Base-by-base conservation (phyloP, 2,888 invertebrate species). In the Eurytoma californica region DNA sequence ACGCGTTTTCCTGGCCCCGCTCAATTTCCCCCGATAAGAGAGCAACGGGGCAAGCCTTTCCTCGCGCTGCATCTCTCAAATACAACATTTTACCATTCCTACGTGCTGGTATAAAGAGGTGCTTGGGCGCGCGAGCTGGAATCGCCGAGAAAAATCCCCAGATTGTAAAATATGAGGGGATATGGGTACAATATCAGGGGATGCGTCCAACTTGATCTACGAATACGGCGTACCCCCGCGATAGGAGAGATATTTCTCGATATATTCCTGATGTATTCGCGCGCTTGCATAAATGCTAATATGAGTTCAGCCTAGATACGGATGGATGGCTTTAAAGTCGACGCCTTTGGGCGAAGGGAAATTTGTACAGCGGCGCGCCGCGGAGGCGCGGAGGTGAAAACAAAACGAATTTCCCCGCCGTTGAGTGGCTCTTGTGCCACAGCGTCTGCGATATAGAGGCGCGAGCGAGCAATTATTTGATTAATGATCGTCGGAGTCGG, bases 271-370 rank as follows among this genome's bases (percentile, higher is more conserved):
- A 68, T 68, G 55, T 51, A 68, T 68, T 24, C 51, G 67, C 53
- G 60, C 20, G 47, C 28, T 57, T 65, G 65, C 73, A 73, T 65
- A 66, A 57, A 66, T 73, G 73, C 73, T 63, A 73, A 57, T 73
- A 57, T n/a, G 18, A 13, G 51, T n/a, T 18, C 63, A 13, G 20
- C 12, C 5, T 14, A 16, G 60, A 60, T 60, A 53, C 53, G 53
- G 53, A n/a, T 53, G 53, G 53, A 53, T 53, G 4, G 16, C 53
- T 53, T 3, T n/a, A 53, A 39, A 39, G 39, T 39, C 39, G 39
- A 39, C 18, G 18, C 57, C 57, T 57, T 57, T 18, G 20, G 20
- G 57, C 57, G 20, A 57, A 20, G 7, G 57, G 57, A 20, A 57
- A 20, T 57, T 57, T 20, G 12, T 20, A 4, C 57, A 24, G 24